These are phyloP conservation scores for Lithophane leautieri DNA, from an alignment of 2,888 invertebrate genomes.

Conservation along the genomic window DNA sequence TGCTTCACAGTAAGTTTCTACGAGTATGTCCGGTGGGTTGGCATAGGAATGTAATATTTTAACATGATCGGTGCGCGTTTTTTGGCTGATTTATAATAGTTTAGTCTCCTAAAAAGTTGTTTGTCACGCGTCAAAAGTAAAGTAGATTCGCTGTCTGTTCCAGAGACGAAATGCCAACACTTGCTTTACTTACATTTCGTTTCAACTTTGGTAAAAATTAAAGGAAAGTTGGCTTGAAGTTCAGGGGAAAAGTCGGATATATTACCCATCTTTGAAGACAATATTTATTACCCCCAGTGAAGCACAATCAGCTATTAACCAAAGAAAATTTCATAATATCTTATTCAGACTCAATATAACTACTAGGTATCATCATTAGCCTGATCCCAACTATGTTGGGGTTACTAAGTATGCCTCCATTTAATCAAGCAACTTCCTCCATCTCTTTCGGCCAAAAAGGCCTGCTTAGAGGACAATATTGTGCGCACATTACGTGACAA, in stretches of 20 bases:
- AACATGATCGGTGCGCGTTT: too few species aligned
- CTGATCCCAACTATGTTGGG: neutral
- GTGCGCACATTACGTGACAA: conserved; percentile 67
- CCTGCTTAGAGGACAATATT: conserved; percentile 45
- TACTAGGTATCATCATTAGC: neutral
- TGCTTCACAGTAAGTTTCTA: neutral
- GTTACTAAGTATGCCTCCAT: neutral
- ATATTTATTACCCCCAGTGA: neutral
- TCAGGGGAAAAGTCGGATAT: neutral
- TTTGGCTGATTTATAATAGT: neutral
- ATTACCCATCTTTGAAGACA: too few species aligned
- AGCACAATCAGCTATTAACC: neutral
- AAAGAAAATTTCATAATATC: neutral
- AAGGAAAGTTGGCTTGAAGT: too few species aligned
- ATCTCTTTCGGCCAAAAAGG: conserved; percentile 29
- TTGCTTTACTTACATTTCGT: neutral
- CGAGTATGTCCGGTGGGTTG: neutral
- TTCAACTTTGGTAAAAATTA: neutral
- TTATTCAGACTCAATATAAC: neutral
- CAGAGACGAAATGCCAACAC: neutral
- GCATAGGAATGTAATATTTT: neutral
- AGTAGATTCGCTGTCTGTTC: neutral
- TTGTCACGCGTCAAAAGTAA: neutral
- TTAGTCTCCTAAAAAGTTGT: neutral
- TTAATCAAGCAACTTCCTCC: conserved; percentile 36